Evolutionary conservation across 2,888 invertebrate genomes (phyloP).

Genomic region (Orthonychiurus folsomi): DNA sequence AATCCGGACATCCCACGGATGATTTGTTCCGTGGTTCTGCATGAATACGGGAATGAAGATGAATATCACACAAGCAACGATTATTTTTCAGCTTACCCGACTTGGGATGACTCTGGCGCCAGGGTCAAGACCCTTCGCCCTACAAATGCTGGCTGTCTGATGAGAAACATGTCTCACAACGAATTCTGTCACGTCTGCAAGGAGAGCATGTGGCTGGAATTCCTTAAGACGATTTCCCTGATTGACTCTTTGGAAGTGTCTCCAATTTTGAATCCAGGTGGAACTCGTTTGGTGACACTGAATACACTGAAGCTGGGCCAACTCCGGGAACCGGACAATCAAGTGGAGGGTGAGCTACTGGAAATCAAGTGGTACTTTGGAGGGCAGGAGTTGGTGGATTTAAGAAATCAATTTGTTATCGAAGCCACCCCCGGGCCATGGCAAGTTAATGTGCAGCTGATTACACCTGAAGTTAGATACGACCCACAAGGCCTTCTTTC

Average conservation of each 20-base stretch:
- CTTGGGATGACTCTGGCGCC: conserved; percentile 18
- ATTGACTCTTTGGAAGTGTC: conserved; percentile 27
- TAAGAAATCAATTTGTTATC: neutral
- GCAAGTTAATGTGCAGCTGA: neutral
- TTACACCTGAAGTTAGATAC: neutral
- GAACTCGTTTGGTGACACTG: conserved; percentile 17
- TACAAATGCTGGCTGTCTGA: conserved; percentile 32
- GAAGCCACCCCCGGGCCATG: neutral
- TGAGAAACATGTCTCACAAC: conserved; percentile 34
- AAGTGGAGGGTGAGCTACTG: conserved; percentile 25
- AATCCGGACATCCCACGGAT: conserved; percentile 32
- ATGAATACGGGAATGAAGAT: conserved; percentile 28
- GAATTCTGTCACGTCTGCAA: conserved; percentile 33
- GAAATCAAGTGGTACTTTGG: conserved; percentile 23
- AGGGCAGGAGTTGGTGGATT: neutral
- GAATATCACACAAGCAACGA: conserved; percentile 20
- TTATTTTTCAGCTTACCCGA: conserved; percentile 32
- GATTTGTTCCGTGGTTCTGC: conserved; percentile 31
- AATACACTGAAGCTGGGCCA: conserved; percentile 31
- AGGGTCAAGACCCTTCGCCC: conserved; percentile 25
- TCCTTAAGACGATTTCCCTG: conserved; percentile 29
- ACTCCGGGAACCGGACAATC: conserved; percentile 26
- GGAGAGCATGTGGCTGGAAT: conserved; percentile 37
- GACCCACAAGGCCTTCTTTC: neutral
- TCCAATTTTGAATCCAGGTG: conserved; percentile 7